Conservation (phyloP, 1,140 invertebrate species). For the Amyelois transitella region DNA sequence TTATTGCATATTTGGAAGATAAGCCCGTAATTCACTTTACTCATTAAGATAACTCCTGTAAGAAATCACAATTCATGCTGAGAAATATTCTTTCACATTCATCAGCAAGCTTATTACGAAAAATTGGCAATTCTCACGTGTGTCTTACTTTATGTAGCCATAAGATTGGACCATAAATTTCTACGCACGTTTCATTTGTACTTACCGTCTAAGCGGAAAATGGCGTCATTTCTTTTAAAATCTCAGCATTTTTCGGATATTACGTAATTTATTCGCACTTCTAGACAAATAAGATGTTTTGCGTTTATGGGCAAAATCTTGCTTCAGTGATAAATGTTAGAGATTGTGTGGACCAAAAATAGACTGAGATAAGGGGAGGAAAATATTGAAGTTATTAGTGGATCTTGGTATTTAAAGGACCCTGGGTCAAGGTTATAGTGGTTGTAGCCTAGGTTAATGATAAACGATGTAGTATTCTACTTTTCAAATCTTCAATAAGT, state of each 20-base stretch:
- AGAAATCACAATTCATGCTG: not conserved
- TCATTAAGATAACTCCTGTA: not conserved
- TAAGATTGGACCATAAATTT: constrained; percentile 67
- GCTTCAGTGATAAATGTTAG: no score
- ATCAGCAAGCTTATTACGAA: constrained; percentile 52
- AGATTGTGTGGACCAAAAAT: no score
- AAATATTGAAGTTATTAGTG: no score
- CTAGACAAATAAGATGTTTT: constrained; percentile 1
- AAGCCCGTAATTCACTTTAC: not conserved
- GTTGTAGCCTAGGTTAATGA: no score
- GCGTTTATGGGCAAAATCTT: not conserved
- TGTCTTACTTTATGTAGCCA: constrained; percentile 55
- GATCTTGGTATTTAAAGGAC: no score
- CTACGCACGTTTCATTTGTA: constrained; percentile 48
- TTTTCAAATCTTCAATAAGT: no score
- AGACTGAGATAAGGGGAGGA: no score
- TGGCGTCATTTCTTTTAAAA: constrained; percentile 32
- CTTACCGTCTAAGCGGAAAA: constrained; percentile 44
- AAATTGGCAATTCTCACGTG: constrained; percentile 70
- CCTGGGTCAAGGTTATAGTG: no score
- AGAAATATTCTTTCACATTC: not conserved
- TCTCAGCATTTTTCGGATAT: constrained; percentile 14
- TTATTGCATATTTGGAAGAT: not conserved
- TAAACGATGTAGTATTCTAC: no score
- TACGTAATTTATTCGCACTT: constrained; percentile 8